Evolutionary conservation across 1,140 invertebrate species (phyloP), one percentile per base, ranked within the genome.

Genomic region (Popillia japonica): DNA sequence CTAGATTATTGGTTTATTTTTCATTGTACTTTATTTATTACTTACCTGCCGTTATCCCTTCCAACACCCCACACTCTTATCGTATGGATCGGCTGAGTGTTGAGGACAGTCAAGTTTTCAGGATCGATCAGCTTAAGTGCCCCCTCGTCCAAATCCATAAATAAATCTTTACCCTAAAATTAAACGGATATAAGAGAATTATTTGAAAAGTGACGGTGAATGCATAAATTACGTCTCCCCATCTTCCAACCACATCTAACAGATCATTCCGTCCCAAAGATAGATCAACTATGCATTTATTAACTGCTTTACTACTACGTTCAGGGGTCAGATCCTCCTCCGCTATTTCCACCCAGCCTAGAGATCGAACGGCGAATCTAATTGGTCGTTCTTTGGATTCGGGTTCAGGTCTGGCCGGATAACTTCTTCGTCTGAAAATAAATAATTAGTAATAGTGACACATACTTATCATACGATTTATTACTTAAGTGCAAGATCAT

Each of bases 61-160:
- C 97, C 97, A 79, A 99, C 97, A 44, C 97, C 98, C 98, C 98
- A 99, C 34, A 99, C 97, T 78, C 96, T 90, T 75, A 99, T 98
- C 9, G 97, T 97, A 86, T 98, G 96, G 84, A 99, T 99, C 0
- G 96, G 95, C 85, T 99, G 97, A 40, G 94, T 95, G 87, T 98
- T 97, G 44, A 99, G 89, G 3, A 97, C 92, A 27, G 95, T 96
- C 40, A 96, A 89, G 86, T 96, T 96, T 87, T 96, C 94, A 3
- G 96, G 94, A 88, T 98, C 96, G 77, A 98, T 93, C 77, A 99
- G 88, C 82, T 96, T 95, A 76, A 99, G 87, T 73, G 96, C 95
- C 11, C 94, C 94, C 85, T 97, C 96, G 84, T 98, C 96, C 75
- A 99, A 87, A 86, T 99, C 97, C 95, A 99, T 96, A 85, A 96